Base-by-base conservation (phyloP, 2,797 vertebrate genomes). In the Astyanax mexicanus region DNA sequence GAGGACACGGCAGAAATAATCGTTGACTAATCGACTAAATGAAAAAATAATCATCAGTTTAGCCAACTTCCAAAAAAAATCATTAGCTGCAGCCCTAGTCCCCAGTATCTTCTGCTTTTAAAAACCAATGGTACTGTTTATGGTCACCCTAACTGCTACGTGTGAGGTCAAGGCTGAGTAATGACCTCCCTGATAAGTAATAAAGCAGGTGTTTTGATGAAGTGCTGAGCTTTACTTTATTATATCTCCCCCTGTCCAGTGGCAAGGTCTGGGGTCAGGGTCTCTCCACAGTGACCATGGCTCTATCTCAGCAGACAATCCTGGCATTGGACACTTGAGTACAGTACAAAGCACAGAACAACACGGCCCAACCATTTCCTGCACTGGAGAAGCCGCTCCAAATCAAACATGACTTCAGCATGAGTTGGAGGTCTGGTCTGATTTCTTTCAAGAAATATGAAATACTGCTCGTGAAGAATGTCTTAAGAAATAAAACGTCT, bases 301-400 rank as follows among this genome's bases (percentile, higher is more conserved):
- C 32, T 37, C 57, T 58, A 27, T 29, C 23, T 13, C 42, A 40
- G 23, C 40, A 64, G 61, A 44, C 62, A 15, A 40, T 25, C 0
- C 11, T 19, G 35, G 35, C n/a, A 17, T 42, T n/a, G 11, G 60
- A 62, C 35, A 21, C 62, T n/a, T 21, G 60, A 62, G 12, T 12
- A 62, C n/a, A 13, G 37, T 62, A 40, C 19, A 64, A 44, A 19
- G 40, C 32, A 19, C 58, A 71, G 58, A 71, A 65, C 70, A 77
- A 71, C 69, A 69, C 35, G 38, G 61, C 52, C 66, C 75, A 77
- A 70, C 58, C 49, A 77, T 77, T 66, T 77, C 75, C 42, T 71
- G 75, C 19, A 7, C 64, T 47, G 12, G 12, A 37, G 38, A 19
- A 64, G 38, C 38, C 38, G 4, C 1, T 21, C 32, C 38, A 65